Conservation (phyloP, 2,113 vertebrate species). For the Pseudorhombus dupliciocellatus region DNA sequence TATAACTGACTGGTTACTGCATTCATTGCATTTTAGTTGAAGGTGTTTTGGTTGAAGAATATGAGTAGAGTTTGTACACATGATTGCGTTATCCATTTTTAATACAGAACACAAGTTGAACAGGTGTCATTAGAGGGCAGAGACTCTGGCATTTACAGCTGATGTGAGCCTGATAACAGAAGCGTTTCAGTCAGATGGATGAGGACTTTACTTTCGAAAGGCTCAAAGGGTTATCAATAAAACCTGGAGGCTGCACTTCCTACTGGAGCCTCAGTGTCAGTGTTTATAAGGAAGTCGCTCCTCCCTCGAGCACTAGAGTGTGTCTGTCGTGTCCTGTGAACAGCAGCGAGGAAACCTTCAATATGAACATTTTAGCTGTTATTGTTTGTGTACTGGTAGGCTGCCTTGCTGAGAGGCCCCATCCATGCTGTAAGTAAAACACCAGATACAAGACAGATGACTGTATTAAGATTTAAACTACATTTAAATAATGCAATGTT, state of each 20-base stretch:
- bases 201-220: not conserved
- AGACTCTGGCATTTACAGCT: not conserved
- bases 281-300: constrained; percentile 53
- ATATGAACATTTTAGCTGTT: constrained; percentile 50
- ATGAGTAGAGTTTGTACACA: not conserved
- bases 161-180: not conserved
- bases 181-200: too few species aligned
- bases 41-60: not conserved
- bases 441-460: not conserved
- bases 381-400: constrained; percentile 45
- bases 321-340: not conserved
- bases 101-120: too few species aligned
- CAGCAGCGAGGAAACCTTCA: not conserved
- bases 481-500: not conserved
- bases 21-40: not conserved
- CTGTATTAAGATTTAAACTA: not conserved
- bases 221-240: constrained; percentile 9
- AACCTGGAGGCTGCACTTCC: constrained; percentile 6
- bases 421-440: constrained; percentile 73
- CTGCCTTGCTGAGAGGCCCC: constrained; percentile 63
- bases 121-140: accelerated
- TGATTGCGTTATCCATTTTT: not conserved
- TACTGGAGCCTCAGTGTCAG: not conserved
- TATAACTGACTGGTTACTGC: not conserved
- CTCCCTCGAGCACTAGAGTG: not conserved